These are phyloP conservation scores for Nomada hirtipes DNA, from an alignment of 2,888 invertebrate genomes.

Conservation along the genomic window DNA sequence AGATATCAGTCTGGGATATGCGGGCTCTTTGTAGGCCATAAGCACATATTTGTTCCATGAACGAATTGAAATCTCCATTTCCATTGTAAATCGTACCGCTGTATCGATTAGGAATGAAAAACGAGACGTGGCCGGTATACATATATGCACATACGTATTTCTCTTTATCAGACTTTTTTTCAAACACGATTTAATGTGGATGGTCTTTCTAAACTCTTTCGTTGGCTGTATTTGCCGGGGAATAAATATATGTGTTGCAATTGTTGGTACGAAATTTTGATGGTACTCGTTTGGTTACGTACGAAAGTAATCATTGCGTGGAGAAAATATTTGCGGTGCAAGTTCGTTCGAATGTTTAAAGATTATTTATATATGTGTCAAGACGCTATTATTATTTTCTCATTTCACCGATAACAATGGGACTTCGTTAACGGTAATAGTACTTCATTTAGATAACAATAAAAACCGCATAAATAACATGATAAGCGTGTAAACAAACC, in stretches of 20 bases:
- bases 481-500: too few relatives aligned
- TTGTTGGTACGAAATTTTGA: neutral
- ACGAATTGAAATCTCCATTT: slow-evolving; percentile 42
- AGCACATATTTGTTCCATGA: slow-evolving; percentile 8
- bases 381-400: too few relatives aligned
- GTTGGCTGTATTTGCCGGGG: neutral
- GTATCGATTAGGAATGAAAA: slow-evolving; percentile 37
- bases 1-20: slow-evolving; percentile 67
- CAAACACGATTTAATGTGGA: neutral
- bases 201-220: neutral
- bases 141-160: too few relatives aligned
- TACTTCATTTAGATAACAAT: neutral
- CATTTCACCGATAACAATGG: neutral
- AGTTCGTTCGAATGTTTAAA: neutral
- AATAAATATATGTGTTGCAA: neutral
- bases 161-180: neutral
- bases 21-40: slow-evolving; percentile 68
- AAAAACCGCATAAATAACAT: neutral
- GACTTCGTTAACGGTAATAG: neutral
- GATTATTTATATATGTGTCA: neutral
- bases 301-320: too few relatives aligned
- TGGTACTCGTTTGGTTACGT: too few relatives aligned
- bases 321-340: too few relatives aligned
- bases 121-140: neutral
- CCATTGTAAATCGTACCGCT: slow-evolving; percentile 17